A percentile compares a stretch with the other conserved stretches of the same genome.
Evolutionary conservation across 2,797 vertebrate species (phyloP).

Genomic region (Ciconia nigra): DNA sequence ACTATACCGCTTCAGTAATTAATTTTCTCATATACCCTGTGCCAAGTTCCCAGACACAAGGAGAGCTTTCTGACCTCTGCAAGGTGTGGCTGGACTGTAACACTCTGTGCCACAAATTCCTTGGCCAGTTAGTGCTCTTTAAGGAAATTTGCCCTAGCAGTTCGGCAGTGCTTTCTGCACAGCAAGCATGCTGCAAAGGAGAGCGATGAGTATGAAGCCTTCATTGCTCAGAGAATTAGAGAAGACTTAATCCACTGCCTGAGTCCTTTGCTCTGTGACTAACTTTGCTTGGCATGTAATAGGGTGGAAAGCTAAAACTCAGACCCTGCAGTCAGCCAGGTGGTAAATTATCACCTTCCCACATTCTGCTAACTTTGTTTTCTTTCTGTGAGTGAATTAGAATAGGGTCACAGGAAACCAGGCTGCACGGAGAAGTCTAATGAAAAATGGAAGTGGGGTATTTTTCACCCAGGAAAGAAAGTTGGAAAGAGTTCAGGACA

Average conservation of each 20-base stretch:
- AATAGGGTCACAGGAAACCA: background rate
- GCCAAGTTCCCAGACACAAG: background rate
- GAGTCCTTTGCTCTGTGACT: background rate
- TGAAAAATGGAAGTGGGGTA: conserved; percentile 1
- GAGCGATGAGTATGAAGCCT: background rate
- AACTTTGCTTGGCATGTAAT: background rate
- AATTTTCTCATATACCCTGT: background rate
- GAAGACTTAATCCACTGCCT: background rate
- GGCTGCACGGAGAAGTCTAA: background rate
- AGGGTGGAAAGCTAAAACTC: background rate
- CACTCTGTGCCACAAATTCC: background rate
- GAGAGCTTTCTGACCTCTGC: background rate
- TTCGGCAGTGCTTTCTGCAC: background rate
- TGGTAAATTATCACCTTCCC: conserved; percentile 8
- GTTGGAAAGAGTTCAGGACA: background rate
- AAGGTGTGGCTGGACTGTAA: background rate
- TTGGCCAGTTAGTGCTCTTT: background rate
- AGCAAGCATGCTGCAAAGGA: background rate
- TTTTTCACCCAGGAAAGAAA: background rate
- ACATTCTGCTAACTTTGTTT: background rate
- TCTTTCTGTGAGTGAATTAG: background rate
- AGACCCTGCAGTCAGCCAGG: background rate
- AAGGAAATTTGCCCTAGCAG: background rate
- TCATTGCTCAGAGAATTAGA: background rate
- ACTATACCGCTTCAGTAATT: background rate